These are phyloP conservation scores for Helogale parvula DNA, from an alignment of 2,113 vertebrate genomes.

Conservation along the genomic window DNA sequence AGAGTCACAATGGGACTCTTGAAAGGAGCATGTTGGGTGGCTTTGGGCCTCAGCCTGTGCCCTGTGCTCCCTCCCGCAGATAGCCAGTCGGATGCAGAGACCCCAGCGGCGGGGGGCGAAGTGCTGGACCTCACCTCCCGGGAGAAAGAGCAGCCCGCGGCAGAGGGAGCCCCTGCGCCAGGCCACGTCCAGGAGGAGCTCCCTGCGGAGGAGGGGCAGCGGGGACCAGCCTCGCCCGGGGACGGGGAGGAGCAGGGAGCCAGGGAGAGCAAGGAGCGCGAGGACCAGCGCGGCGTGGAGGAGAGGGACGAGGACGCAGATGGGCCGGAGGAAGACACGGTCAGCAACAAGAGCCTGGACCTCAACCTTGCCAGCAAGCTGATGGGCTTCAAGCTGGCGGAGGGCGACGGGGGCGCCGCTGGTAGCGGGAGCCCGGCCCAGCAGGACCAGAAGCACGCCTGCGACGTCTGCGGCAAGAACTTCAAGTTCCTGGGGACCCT, in stretches of 20 bases:
- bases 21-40: neutral
- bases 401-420: constrained; percentile 75
- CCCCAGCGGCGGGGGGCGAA: constrained; percentile 79
- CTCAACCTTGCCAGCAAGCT: constrained; percentile 96
- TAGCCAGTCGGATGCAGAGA: constrained; percentile 91
- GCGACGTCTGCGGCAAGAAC: constrained; percentile 92
- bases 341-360: constrained; percentile 97
- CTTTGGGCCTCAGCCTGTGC: neutral
- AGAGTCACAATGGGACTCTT: neutral
- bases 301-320: constrained; percentile 79
- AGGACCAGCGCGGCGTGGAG: constrained; percentile 74
- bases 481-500: constrained; percentile 96
- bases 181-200: constrained; percentile 41
- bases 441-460: constrained; percentile 91
- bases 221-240: neutral
- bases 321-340: constrained; percentile 89
- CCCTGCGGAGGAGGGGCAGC: neutral
- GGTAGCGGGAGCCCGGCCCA: constrained; percentile 78
- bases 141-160: constrained; percentile 58
- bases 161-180: constrained; percentile 47
- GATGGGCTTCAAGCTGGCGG: constrained; percentile 95
- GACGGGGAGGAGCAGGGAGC: constrained; percentile 62
- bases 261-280: constrained; percentile 69
- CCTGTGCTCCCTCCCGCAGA: constrained; percentile 89
- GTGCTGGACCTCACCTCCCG: constrained; percentile 86